Evolutionary conservation across 2,113 vertebrate species (phyloP).

Genomic region (Eolophus roseicapilla): DNA sequence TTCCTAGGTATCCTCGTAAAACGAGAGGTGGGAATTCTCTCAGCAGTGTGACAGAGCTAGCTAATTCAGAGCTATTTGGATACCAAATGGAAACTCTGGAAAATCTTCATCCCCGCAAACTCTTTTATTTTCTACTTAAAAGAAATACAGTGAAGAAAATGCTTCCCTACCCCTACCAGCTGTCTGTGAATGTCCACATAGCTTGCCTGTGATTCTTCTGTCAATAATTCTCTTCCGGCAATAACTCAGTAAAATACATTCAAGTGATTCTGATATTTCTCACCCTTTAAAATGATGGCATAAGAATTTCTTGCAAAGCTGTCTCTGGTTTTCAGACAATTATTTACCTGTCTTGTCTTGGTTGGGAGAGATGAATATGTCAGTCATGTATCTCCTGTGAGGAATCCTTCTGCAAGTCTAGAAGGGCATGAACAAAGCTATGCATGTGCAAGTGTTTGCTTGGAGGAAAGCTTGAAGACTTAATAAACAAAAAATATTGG

Average conservation of each 20-base stretch:
- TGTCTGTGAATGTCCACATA: not conserved
- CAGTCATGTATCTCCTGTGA: not conserved
- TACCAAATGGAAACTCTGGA: not conserved
- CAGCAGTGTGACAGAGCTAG: not conserved
- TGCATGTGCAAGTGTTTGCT: not conserved
- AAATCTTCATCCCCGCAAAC: not conserved
- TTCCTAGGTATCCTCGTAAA: not conserved
- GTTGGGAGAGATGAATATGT: not conserved
- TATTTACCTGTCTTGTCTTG: not conserved
- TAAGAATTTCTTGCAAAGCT: not conserved
- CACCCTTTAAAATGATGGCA: not conserved
- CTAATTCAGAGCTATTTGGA: not conserved
- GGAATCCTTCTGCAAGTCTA: not conserved
- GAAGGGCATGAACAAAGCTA: not conserved
- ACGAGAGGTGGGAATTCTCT: not conserved
- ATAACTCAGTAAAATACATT: not conserved
- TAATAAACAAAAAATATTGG: fast-evolving
- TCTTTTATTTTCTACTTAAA: not conserved
- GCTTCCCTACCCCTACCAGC: not conserved
- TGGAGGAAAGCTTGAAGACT: not conserved
- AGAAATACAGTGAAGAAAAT: not conserved
- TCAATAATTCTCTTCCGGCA: not conserved
- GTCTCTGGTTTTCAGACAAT: not conserved
- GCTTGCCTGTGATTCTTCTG: not conserved
- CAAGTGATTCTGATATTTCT: not conserved